Base-by-base conservation (phyloP, 2,888 invertebrate genomes). In the Conchocele bisecta region DNA sequence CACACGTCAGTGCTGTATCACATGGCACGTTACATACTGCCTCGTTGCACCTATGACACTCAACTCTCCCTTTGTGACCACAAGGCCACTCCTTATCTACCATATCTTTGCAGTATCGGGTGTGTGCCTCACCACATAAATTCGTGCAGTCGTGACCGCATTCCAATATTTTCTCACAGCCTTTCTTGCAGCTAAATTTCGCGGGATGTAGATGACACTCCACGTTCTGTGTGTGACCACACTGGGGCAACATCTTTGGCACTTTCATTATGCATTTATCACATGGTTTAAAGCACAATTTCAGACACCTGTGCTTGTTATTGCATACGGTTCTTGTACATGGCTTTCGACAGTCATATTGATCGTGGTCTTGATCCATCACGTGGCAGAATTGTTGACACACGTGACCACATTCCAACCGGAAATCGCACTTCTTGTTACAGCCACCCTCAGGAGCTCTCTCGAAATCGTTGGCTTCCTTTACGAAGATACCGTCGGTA, bases 231-330 rank as follows among this genome's bases (percentile, higher is more conserved):
- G 13, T 53, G 72, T 90, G 90, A 0, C 78, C 81, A 75, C 90
- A 90, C 26, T 50, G 61, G 0, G 86, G 83, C 1, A 88, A 67
- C 11, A 24, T 41, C 58, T 85, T 86, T 9, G 71, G 59, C 1
- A 86, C 81, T 22, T 51, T 35, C 3, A 63, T 53, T 20, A 35
- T 24, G 64, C 89, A 89, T 1, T 79, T 50, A 22, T 82, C 83
- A 66, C 85, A 79, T 4, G 75, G 60, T 82, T 93, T 92, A 77
- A 89, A 88, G 77, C 94, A 95, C 29, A 75, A 59, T 75, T 91
- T 93, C 13, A 80, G 44, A 31, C 85, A 86, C 29, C 41, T 28
- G 53, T 86, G 86, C 0, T 59, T 60, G 24, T 64, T 71, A n/a
- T 66, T 29, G 22, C 81, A 80, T 13, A 70, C 75, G 58, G 26